These are phyloP conservation scores for Distichodus sexfasciatus DNA, from an alignment of 2,797 vertebrate species.

Conservation along the genomic window DNA sequence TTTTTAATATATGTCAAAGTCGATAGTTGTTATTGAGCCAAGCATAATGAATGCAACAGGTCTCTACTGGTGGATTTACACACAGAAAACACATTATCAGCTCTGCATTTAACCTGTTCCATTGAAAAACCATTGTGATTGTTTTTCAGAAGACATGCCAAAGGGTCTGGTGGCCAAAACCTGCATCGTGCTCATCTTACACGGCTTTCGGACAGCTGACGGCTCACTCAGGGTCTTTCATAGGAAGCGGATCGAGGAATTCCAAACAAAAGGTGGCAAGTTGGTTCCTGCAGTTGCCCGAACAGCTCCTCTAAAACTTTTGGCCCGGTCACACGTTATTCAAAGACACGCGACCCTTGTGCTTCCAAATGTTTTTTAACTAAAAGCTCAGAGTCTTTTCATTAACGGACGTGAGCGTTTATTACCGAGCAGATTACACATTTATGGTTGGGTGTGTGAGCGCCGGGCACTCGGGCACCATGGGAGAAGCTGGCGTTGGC, in stretches of 20 bases:
- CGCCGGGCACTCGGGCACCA: conserved; percentile 38
- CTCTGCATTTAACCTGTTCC: conserved; percentile 37
- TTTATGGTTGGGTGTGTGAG: conserved; percentile 37
- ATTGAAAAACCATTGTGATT: conserved; percentile 32
- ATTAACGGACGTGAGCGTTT: conserved; percentile 43
- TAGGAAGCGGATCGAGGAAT: conserved; percentile 39
- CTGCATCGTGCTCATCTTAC: conserved; percentile 71
- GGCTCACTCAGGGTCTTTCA: conserved; percentile 32
- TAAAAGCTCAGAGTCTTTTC: conserved; percentile 33
- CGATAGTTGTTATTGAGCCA: too few species aligned
- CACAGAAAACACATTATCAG: conserved; percentile 16
- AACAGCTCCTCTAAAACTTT: conserved; percentile 40
- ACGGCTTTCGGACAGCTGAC: conserved; percentile 44
- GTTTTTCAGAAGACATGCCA: conserved; percentile 57
- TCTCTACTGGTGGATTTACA: too few species aligned
- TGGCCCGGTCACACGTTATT: conserved; percentile 32
- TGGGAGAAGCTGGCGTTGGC: conserved; percentile 45
- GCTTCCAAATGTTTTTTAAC: too few species aligned
- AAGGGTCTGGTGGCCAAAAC: conserved; percentile 74
- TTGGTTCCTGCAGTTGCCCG: conserved; percentile 48
- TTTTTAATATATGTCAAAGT: too few species aligned
- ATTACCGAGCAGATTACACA: conserved; percentile 40
- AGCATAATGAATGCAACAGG: too few species aligned
- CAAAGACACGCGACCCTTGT: conserved; percentile 9
- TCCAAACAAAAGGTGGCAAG: conserved; percentile 48